These are phyloP conservation scores for Ethmia dodecea DNA, from an alignment of 2,888 invertebrate genomes.

Conservation along the genomic window DNA sequence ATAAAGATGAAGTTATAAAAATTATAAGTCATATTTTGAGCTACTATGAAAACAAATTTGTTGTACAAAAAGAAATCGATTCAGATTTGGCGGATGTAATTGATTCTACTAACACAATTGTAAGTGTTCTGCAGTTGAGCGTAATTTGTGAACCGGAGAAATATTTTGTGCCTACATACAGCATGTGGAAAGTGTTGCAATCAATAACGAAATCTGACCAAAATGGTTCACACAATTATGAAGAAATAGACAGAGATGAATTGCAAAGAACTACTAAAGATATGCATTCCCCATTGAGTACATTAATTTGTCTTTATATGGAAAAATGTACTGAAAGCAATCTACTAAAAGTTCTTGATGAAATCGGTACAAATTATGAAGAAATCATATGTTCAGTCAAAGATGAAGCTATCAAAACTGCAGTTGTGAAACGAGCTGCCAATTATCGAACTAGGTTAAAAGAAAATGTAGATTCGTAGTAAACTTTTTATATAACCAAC, in stretches of 20 bases:
- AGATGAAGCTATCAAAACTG: slow-evolving; percentile 31
- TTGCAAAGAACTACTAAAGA: slow-evolving; percentile 38
- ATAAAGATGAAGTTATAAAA: slow-evolving; percentile 33
- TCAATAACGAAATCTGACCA: slow-evolving; percentile 34
- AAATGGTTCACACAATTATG: slow-evolving; percentile 38
- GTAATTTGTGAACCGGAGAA: slow-evolving; percentile 36
- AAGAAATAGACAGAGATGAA: slow-evolving; percentile 44
- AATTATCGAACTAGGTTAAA: slow-evolving; percentile 47
- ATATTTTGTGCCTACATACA: slow-evolving; percentile 47
- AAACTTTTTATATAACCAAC: too few relatives aligned
- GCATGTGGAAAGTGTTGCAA: slow-evolving; percentile 51
- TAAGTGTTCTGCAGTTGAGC: slow-evolving; percentile 37
- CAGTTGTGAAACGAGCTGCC: slow-evolving; percentile 37
- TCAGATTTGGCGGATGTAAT: slow-evolving; percentile 53
- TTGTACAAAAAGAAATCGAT: slow-evolving; percentile 49
- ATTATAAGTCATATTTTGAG: slow-evolving; percentile 47
- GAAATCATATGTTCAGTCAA: slow-evolving; percentile 37
- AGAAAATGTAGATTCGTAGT: slow-evolving; percentile 45
- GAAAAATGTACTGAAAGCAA: slow-evolving; percentile 44
- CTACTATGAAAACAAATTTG: slow-evolving; percentile 49
- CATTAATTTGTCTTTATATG: slow-evolving; percentile 48
- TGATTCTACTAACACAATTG: slow-evolving; percentile 48
- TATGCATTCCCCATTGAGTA: slow-evolving; percentile 43
- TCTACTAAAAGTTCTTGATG: slow-evolving; percentile 40
- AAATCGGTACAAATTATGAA: slow-evolving; percentile 42